Base-by-base conservation (phyloP, 2,113 vertebrate species). In the Ranitomeya imitator region DNA sequence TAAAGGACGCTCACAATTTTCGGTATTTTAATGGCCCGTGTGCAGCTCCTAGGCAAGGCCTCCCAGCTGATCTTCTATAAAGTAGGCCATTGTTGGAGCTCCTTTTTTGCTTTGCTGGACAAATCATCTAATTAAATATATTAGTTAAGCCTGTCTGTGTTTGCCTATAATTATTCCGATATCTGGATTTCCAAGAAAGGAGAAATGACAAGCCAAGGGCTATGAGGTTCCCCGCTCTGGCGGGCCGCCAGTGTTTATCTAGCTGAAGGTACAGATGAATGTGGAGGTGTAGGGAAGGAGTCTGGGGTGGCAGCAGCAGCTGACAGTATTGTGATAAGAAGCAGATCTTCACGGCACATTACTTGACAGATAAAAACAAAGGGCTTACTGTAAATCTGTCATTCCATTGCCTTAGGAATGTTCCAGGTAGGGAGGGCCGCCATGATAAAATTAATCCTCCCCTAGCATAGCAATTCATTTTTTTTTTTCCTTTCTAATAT, bases 361-460 rank as follows among this genome's bases (percentile, higher is more conserved):
- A 91, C 89, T 89, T 94, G 93, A 94, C 91, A 93, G 92, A 91
- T 92, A 91, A 71, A 91, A 90, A 90, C 90, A 90, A 89, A 92
- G 90, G 85, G 59, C 79, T 89, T 79, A 87, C 83, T 90, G 90
- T 90, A 85, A 90, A 89, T 86, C 61, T 91, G 89, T 85, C 86
- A 90, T 87, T 83, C 69, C 71, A 83, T 65, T n/a, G 74, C 83
- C 85, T 63, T 59, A 90, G 76, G 80, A 80, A 82, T 73, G 63
- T 85, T 91, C 82, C 81, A 86, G 89, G 85, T 84, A 88, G 60
- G 71, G 89, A 86, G 59, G 85, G 84, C 82, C 79, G 73, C 85
- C 69, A 74, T 79, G 31, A 52, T 79, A 86, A 67, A 90, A 83
- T 86, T 84, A 88, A 90, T 71, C 87, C 79, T 88, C 84, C 85